Base-by-base conservation (phyloP, 2,888 invertebrate species). In the Saturnia pavonia region DNA sequence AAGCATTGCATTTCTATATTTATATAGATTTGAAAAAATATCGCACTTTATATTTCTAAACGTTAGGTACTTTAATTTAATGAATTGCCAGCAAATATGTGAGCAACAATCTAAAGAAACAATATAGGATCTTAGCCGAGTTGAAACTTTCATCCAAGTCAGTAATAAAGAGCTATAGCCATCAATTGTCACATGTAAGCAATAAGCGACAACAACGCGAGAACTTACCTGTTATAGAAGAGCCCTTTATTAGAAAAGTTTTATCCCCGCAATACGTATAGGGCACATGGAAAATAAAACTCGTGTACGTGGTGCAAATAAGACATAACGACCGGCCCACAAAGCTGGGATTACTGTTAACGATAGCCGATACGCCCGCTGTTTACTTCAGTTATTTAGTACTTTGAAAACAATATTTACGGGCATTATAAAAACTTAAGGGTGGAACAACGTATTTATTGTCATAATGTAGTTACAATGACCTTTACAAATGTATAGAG, bases 211-310 rank as follows among this genome's bases (percentile, higher is more conserved):
- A 83, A 85, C 86, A 86, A 86, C 82, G 79, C 77, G 82, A 82
- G 85, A 91, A 88, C 87, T 90, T 88, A 85, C 84, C 88, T 88
- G 88, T 89, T 81, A 60, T 60, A 88, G 85, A 84, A 85, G 85
- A 83, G 84, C 83, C 88, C 87, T 91, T 94, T 93, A 94, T 94
- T 93, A 90, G 92, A 94, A 93, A 94, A 94, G 89, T 94, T 94
- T 89, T 83, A 82, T 84, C 85, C 82, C 76, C 78, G 71, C 74
- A 78, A 84, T 86, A 86, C 84, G 81, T 80, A 60, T 27, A 82
- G 83, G 82, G 85, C 83, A 82, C 84, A 88, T 88, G 86, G 89
- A 88, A 88, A 91, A 91, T 89, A 91, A 90, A 92, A 87, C 87
- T 86, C 82, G 81, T 74, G 87, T 88, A 91, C 92, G 92, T 92